Percentiles rank a stretch among this genome's conserved stretches.
These are phyloP conservation scores for Prionailurus bengalensis DNA, from an alignment of 2,113 vertebrate genomes.

Conservation along the genomic window DNA sequence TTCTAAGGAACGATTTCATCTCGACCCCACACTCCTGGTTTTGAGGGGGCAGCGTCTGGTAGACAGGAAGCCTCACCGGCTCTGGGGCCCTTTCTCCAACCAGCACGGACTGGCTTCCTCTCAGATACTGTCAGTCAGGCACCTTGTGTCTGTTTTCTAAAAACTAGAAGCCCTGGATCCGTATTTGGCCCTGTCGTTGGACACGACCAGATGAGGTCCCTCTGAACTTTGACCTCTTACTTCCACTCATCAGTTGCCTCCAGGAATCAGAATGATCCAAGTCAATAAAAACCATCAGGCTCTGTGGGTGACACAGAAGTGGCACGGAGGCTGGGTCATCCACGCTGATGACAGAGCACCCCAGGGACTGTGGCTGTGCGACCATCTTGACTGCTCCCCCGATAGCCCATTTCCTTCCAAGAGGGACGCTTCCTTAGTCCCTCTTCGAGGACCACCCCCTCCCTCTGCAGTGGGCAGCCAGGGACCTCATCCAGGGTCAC, in stretches of 20 bases:
- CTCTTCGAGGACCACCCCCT: neutral
- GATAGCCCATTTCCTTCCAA: neutral
- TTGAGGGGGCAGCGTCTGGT: neutral
- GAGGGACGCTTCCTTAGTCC: neutral
- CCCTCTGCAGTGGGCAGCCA: neutral
- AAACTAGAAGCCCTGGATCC: neutral
- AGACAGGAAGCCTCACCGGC: neutral
- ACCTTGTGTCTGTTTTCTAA: neutral
- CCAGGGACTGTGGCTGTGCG: neutral
- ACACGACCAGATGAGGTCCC: neutral
- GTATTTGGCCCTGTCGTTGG: neutral
- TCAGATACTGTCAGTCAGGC: neutral
- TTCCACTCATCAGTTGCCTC: neutral
- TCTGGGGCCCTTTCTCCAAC: neutral
- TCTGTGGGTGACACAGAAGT: neutral
- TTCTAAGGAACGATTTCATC: neutral
- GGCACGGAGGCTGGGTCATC: neutral
- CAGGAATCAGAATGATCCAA: neutral
- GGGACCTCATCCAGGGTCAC: neutral
- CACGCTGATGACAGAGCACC: fast-evolving
- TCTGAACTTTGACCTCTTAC: neutral
- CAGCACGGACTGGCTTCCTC: neutral
- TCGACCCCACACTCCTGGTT: neutral
- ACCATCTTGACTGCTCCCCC: neutral
- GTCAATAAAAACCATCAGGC: neutral